Conservation (phyloP, 1,140 invertebrate species). For the Planococcus citri region DNA sequence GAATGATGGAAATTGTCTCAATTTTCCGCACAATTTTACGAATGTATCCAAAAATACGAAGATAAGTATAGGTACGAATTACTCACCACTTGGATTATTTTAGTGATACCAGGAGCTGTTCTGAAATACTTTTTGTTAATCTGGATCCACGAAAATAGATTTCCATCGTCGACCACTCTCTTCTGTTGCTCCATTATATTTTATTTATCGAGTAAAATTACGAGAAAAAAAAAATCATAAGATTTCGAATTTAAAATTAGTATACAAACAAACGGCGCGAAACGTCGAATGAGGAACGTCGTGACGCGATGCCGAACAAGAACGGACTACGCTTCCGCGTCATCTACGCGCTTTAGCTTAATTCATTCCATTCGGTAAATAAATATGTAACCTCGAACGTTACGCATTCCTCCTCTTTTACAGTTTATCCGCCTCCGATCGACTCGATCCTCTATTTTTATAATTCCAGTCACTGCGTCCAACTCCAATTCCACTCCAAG, state of each 20-base stretch:
- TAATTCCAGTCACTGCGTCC: background rate
- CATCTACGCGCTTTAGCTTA: slow-evolving; percentile 11
- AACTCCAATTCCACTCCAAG: too few species aligned
- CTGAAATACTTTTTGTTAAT: slow-evolving; percentile 10
- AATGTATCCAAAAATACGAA: too few species aligned
- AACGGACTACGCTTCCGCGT: background rate
- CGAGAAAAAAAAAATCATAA: too few species aligned
- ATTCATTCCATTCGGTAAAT: slow-evolving; percentile 17
- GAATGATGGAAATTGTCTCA: too few species aligned
- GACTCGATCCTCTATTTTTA: background rate
- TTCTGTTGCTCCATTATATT: background rate
- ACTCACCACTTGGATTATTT: slow-evolving; percentile 1
- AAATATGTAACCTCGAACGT: slow-evolving; percentile 10
- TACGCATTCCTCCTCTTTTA: slow-evolving; percentile 4
- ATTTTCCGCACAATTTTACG: too few species aligned
- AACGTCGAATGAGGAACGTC: slow-evolving; percentile 10
- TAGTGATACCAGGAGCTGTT: background rate
- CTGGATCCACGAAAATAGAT: slow-evolving; percentile 11
- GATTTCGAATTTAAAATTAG: background rate
- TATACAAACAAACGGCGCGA: background rate
- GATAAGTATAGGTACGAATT: too few species aligned
- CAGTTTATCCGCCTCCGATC: background rate
- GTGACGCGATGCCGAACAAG: background rate
- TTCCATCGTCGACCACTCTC: background rate
- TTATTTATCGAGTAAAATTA: background rate